Evolutionary conservation across 2,113 vertebrate species (phyloP).

Genomic region (Diadophis punctatus): DNA sequence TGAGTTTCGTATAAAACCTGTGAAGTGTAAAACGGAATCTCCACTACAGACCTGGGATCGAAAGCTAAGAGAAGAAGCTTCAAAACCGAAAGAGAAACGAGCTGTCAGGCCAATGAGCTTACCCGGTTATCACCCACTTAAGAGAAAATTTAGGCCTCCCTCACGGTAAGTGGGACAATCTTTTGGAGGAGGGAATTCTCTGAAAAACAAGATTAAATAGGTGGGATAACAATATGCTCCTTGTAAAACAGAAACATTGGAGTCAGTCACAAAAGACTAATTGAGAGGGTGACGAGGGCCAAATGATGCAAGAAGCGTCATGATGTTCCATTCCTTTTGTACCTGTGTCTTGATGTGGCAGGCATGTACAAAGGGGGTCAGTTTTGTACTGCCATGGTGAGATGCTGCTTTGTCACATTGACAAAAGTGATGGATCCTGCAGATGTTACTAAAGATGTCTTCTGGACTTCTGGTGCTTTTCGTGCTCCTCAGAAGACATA

Average conservation of each 20-base stretch:
- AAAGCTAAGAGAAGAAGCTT: conserved; percentile 18
- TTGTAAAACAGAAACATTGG: neutral
- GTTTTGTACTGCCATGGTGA: neutral
- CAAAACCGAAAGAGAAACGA: neutral
- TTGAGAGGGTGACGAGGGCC: neutral
- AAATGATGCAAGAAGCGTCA: neutral
- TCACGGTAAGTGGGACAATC: neutral
- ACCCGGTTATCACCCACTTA: neutral
- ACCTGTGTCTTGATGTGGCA: neutral
- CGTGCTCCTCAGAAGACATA: neutral
- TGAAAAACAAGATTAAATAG: neutral
- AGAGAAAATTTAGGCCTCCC: neutral
- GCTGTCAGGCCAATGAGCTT: neutral
- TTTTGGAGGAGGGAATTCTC: neutral
- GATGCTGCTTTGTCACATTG: neutral
- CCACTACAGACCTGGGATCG: neutral
- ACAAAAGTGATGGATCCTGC: neutral
- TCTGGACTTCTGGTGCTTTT: neutral
- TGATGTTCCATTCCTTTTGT: neutral
- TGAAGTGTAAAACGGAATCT: neutral
- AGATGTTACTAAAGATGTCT: neutral
- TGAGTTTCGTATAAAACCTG: neutral
- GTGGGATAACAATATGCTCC: neutral
- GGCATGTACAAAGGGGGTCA: neutral
- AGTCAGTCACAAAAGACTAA: neutral